Conservation (phyloP, 1,140 invertebrate genomes). For the Trypoxylus dichotomus region DNA sequence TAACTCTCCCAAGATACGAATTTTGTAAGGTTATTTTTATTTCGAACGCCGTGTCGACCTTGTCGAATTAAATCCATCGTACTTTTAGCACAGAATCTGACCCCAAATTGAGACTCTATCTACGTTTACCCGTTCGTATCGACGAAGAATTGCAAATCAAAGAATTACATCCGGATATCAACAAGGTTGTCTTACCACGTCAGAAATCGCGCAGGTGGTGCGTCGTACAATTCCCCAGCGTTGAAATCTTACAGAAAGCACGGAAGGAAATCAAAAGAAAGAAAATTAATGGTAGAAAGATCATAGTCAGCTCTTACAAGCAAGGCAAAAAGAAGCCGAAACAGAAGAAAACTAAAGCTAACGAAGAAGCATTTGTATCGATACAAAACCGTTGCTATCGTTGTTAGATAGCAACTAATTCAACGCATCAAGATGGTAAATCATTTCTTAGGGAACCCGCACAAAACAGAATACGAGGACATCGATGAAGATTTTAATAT, state of each 20-base stretch:
- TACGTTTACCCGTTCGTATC: constrained; percentile 2
- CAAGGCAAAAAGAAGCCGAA: background rate
- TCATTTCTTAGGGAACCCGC: background rate
- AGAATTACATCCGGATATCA: background rate
- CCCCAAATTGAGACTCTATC: constrained; percentile 4
- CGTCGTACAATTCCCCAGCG: background rate
- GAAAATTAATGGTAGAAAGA: constrained; percentile 19
- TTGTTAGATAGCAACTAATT: background rate
- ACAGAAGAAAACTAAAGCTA: background rate
- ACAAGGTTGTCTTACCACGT: background rate
- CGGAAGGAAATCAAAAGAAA: background rate
- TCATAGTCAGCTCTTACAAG: background rate
- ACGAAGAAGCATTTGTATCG: background rate
- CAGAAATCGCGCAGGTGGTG: constrained; percentile 24
- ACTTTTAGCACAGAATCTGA: constrained; percentile 8
- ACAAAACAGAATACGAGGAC: constrained; percentile 5
- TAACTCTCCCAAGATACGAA: background rate
- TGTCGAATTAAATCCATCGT: background rate
- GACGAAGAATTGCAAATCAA: background rate
- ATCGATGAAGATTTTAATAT: constrained; percentile 11
- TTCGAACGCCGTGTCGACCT: background rate
- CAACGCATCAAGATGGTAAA: background rate
- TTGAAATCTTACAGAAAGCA: background rate
- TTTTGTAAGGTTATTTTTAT: constrained; percentile 1
- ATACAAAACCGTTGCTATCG: background rate